A percentile compares a stretch with the other conserved stretches of the same genome.
Conservation (phyloP, 2,888 invertebrate species). For the Sclerodermus sp. region DNA sequence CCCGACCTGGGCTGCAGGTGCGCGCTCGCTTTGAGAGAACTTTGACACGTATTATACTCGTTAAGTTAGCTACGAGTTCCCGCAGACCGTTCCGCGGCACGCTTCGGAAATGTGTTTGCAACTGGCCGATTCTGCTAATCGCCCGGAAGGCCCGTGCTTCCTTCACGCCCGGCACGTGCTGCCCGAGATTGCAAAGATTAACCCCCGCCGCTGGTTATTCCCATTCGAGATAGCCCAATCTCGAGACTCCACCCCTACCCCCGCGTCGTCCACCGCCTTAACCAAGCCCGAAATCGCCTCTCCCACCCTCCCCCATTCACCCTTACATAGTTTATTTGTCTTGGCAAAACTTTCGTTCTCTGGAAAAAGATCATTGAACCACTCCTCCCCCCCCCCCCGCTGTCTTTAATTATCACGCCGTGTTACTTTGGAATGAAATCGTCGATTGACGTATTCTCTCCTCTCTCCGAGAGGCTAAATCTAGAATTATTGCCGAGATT, state of each 20-base stretch:
- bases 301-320: too few species aligned
- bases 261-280: conserved; percentile 3
- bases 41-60: conserved; percentile 47
- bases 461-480: not conserved
- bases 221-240: conserved; percentile 1
- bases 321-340: too few species aligned
- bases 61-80: conserved; percentile 33
- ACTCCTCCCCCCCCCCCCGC: too few species aligned
- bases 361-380: too few species aligned
- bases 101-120: conserved; percentile 8
- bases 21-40: conserved; percentile 35
- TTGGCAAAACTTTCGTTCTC: too few species aligned
- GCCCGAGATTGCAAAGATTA: conserved; percentile 19
- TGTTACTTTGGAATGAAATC: too few species aligned
- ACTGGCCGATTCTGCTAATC: conserved; percentile 16
- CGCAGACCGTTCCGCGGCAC: conserved; percentile 6
- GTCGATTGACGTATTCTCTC: too few species aligned
- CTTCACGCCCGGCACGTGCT: conserved; percentile 1
- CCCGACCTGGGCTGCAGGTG: conserved; percentile 19
- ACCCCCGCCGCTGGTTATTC: conserved; percentile 9
- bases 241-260: too few species aligned
- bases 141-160: conserved; percentile 3
- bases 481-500: too few species aligned
- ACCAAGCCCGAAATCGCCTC: too few species aligned
- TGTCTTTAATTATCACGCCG: too few species aligned